A percentile compares a stretch with the other conserved stretches of the same genome.
phyloP scores from a whole-genome alignment of 2,888 invertebrate genomes.

The Geophilus truncorum region DNA sequence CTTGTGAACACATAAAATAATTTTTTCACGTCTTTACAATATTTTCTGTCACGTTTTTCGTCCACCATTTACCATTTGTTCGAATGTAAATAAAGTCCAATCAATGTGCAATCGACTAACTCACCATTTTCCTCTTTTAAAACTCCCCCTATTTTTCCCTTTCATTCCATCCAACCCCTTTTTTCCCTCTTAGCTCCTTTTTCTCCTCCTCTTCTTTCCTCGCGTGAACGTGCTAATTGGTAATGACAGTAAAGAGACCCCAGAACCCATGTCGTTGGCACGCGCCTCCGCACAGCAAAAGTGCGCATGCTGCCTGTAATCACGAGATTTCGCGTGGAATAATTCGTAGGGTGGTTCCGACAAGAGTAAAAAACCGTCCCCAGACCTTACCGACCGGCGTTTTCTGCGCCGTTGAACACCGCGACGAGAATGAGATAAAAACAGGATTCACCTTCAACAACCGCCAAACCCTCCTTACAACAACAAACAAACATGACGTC shows the following conservation, averaged over 20 bases:
- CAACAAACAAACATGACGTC: background rate
- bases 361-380: background rate
- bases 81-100: no score
- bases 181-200: background rate
- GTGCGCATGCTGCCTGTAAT: conserved; percentile 29
- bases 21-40: no score
- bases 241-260: conserved; percentile 31
- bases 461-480: background rate
- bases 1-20: no score
- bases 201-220: background rate
- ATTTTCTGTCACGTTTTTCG: no score
- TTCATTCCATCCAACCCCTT: background rate
- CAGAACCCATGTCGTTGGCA: background rate
- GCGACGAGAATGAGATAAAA: conserved; percentile 32
- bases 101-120: background rate
- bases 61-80: no score
- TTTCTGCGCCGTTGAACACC: conserved; percentile 30
- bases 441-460: conserved; percentile 8
- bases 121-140: background rate
- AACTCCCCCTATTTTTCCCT: background rate
- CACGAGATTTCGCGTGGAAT: conserved; percentile 30
- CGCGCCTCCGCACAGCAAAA: conserved; percentile 9
- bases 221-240: conserved; percentile 31
- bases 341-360: conserved; percentile 1
- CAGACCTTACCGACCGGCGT: background rate